These are phyloP conservation scores for Cherax destructor DNA, from an alignment of 1,140 invertebrate genomes.

Conservation along the genomic window DNA sequence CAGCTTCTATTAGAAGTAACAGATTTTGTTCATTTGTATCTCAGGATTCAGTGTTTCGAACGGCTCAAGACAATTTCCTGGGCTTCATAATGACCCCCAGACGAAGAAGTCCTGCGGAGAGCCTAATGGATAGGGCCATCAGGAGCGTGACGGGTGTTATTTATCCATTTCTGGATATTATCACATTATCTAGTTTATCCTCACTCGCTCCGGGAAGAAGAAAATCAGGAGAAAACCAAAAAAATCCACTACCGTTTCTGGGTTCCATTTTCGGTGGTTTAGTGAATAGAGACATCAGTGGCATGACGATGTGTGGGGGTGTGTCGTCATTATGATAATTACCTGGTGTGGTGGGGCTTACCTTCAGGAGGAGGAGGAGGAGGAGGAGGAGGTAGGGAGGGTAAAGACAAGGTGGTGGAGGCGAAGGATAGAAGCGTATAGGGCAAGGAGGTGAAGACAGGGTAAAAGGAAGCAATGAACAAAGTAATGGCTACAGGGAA, in stretches of 20 bases:
- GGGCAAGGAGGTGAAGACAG: background rate
- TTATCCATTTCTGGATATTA: constrained; percentile 57
- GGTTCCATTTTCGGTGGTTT: constrained; percentile 8
- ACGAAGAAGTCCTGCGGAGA: constrained; percentile 52
- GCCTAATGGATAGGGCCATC: constrained; percentile 55
- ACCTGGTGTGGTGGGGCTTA: constrained; percentile 46
- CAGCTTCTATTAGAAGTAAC: too few relatives aligned
- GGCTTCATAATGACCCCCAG: constrained; percentile 29
- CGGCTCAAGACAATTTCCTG: constrained; percentile 17
- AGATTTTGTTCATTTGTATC: background rate
- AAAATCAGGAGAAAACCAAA: background rate
- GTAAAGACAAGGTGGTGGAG: background rate
- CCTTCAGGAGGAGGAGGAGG: background rate
- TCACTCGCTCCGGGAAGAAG: constrained; percentile 1
- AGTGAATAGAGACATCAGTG: constrained; percentile 63
- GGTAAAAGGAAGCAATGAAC: too few relatives aligned
- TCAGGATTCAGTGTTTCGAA: background rate
- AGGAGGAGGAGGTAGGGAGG: background rate
- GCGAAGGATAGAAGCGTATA: background rate
- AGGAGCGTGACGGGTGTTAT: constrained; percentile 50
- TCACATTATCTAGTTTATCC: constrained; percentile 33
- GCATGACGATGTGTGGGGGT: constrained; percentile 35
- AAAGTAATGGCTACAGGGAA: too few relatives aligned
- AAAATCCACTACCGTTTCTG: background rate
- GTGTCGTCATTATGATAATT: constrained; percentile 65